phyloP scores from a whole-genome alignment of 2,797 vertebrate genomes.

The Syndactyla subalaris region DNA sequence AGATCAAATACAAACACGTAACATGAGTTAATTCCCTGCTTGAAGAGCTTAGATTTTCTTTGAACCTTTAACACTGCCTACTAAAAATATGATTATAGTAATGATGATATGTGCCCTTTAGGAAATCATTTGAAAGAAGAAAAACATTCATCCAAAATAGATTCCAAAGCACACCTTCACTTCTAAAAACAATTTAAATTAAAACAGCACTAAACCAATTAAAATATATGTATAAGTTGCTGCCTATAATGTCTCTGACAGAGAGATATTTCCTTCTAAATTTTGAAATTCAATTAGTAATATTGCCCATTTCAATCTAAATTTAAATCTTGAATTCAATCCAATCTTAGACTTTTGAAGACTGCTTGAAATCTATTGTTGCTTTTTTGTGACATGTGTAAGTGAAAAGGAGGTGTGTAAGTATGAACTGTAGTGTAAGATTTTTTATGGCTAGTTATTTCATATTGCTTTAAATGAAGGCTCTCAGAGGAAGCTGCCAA shows the following conservation, averaged over 20 bases:
- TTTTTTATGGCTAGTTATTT: neutral
- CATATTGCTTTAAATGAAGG: neutral
- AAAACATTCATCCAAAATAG: neutral
- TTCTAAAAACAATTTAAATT: neutral
- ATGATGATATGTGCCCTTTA: neutral
- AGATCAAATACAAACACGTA: neutral
- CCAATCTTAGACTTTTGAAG: neutral
- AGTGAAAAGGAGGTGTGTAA: neutral
- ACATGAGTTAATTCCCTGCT: neutral
- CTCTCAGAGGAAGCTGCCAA: neutral
- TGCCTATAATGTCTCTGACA: neutral
- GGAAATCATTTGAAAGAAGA: neutral
- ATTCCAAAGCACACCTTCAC: neutral
- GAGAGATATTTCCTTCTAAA: neutral
- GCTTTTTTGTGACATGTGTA: neutral
- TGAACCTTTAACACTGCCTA: neutral
- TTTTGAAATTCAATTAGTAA: neutral
- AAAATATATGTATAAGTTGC: neutral
- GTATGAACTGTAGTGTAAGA: neutral
- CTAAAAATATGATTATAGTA: neutral
- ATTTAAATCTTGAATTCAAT: neutral
- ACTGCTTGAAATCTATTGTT: neutral
- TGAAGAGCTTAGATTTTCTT: neutral
- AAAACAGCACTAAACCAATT: neutral
- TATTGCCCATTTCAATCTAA: neutral